Percentiles rank a stretch among this genome's conserved stretches.
Evolutionary conservation across 2,113 vertebrate genomes (phyloP).

Genomic region (Protobothrops mucrosquamatus): DNA sequence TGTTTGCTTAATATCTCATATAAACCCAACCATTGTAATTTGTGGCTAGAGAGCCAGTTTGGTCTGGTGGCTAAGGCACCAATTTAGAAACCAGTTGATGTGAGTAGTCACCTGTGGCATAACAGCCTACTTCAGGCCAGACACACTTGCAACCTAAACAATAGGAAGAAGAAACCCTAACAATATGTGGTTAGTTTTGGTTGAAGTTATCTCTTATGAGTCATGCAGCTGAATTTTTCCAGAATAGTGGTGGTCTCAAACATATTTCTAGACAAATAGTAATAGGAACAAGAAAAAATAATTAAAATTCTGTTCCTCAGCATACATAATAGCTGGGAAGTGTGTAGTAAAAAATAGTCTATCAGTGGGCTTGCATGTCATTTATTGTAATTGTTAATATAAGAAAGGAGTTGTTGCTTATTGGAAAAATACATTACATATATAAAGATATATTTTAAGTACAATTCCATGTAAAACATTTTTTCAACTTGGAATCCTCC

Average conservation of each 20-base stretch:
- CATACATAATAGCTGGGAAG: background rate
- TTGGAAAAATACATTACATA: background rate
- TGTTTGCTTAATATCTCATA: background rate
- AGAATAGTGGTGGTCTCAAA: background rate
- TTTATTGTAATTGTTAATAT: background rate
- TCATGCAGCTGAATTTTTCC: background rate
- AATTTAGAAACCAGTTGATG: no score
- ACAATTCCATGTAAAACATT: background rate
- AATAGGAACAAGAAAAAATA: background rate
- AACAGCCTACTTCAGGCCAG: no score
- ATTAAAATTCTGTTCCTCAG: background rate
- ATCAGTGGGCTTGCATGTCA: background rate
- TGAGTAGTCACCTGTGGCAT: no score
- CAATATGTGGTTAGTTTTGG: background rate
- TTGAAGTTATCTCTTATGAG: background rate
- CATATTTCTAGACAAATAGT: background rate
- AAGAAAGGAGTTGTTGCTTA: background rate
- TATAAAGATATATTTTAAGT: background rate
- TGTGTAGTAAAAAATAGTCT: background rate
- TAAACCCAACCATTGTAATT: background rate
- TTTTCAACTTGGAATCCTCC: background rate
- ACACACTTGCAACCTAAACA: no score
- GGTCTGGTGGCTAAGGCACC: no score
- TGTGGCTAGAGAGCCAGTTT: background rate
- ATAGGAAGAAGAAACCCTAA: no score